These are phyloP conservation scores for Labrus mixtus DNA, from an alignment of 2,113 vertebrate species.

Conservation along the genomic window DNA sequence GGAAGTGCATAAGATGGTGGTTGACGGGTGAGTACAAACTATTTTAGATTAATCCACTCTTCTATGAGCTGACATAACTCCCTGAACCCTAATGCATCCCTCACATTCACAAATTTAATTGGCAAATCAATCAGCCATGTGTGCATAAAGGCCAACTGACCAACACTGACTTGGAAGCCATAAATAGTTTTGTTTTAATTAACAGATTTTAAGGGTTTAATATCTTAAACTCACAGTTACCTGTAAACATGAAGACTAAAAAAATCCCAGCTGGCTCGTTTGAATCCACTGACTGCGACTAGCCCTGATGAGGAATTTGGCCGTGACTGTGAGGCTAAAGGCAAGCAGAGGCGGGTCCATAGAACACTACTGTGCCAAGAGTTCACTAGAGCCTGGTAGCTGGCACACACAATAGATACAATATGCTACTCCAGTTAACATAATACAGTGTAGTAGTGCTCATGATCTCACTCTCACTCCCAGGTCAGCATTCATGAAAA, in stretches of 20 bases:
- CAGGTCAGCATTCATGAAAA: not conserved
- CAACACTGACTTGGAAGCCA: not conserved
- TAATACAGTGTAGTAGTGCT: not conserved
- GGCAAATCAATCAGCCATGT: not conserved
- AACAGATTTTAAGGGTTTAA: not conserved
- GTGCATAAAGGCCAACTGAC: not conserved
- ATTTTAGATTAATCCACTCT: not conserved
- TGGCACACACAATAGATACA: not conserved
- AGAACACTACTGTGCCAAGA: not conserved
- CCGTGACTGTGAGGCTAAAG: conserved; percentile 10
- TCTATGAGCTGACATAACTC: not conserved
- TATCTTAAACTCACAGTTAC: not conserved
- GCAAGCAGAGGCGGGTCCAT: conserved; percentile 3
- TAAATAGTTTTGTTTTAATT: not conserved
- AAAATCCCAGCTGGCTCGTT: not conserved
- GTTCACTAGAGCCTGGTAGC: not conserved
- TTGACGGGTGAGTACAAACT: conserved; percentile 89
- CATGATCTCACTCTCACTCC: not conserved
- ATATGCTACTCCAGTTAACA: not conserved
- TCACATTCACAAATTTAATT: not conserved
- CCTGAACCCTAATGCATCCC: not conserved
- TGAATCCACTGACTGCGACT: not conserved
- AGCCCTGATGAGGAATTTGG: conserved; percentile 35
- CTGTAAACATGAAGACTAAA: not conserved
- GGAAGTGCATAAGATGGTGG: conserved; percentile 92